Evolutionary conservation across 1,140 invertebrate species (phyloP).

Genomic region (Bilobella aurantiaca): DNA sequence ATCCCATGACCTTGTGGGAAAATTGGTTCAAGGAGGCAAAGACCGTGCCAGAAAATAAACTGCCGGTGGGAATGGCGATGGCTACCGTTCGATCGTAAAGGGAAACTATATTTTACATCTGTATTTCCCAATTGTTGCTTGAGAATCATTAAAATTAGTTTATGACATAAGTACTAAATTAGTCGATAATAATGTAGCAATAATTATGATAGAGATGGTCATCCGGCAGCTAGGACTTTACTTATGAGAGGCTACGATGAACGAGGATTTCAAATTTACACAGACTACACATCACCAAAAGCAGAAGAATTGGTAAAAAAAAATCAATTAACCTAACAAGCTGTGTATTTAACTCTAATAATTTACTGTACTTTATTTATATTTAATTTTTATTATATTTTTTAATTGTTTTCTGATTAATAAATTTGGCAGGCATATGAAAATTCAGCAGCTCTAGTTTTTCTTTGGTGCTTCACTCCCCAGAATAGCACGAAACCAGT

Average conservation of each 20-base stretch:
- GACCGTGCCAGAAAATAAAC: neutral
- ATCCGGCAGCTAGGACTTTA: neutral
- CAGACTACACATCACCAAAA: neutral
- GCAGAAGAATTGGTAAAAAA: neutral
- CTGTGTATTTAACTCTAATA: neutral
- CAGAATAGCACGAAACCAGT: neutral
- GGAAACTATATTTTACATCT: too few relatives aligned
- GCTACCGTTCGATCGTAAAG: neutral
- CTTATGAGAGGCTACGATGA: slow-evolving; percentile 1
- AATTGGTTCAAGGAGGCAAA: neutral
- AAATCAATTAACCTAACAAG: too few relatives aligned
- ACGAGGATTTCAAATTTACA: neutral
- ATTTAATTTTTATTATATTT: neutral
- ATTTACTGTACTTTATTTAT: neutral
- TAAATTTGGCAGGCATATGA: neutral
- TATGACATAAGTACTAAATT: too few relatives aligned
- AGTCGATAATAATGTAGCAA: too few relatives aligned
- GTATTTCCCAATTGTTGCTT: too few relatives aligned
- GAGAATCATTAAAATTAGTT: neutral
- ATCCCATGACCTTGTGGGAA: neutral
- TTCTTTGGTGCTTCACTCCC: neutral
- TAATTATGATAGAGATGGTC: neutral
- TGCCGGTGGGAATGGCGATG: neutral
- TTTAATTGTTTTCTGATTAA: neutral
- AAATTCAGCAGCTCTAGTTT: slow-evolving; percentile 1